Evolutionary conservation across 1,140 invertebrate genomes (phyloP), one percentile per base, ranked within the genome.

Genomic region (Drosophila suzukii): DNA sequence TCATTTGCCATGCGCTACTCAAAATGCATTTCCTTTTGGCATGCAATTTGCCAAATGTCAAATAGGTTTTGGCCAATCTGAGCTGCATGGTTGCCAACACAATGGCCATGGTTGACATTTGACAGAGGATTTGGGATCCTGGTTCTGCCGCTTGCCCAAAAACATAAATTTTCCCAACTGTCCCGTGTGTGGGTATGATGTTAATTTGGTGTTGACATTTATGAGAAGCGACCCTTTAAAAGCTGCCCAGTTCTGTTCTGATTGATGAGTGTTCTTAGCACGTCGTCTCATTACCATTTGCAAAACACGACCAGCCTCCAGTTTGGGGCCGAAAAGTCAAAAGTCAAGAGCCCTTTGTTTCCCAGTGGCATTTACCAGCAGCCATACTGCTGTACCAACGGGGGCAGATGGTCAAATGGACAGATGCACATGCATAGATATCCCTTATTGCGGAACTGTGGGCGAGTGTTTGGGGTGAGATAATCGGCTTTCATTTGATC

Each of bases 141-240:
- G 54, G 41, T 67, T 34, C 61, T 53, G 54, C 36, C 47, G 32
- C 6, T 34, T 27, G 10, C 34, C 13, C 54, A 30, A 60, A 78
- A 67, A 71, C 75, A 88, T 75, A 78, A 72, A 60, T 81, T 88
- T 75, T 62, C 57, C 65, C 24, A 17, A n/a, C 20, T 47, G 34
- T 20, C n/a, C 32, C 3, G 27, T 27, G 27, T 27, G 75, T 57
- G 65, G 34, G 43, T 56, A 47, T 54, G 55, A 46, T 49, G 46
- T 57, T 77, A 88, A 88, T 86, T 88, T 83, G 76, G 83, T 89
- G 83, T 79, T 83, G 83, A 80, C 84, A 83, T 80, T 89, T 83
- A 89, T 88, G 84, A 54, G 72, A 74, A 74, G 83, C 70, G 60
- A 49, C 67, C 67, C 75, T 67, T 86, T 71, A 83, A 89, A 65